These are phyloP conservation scores for Operophtera brumata DNA, from an alignment of 2,888 invertebrate genomes.

Conservation along the genomic window DNA sequence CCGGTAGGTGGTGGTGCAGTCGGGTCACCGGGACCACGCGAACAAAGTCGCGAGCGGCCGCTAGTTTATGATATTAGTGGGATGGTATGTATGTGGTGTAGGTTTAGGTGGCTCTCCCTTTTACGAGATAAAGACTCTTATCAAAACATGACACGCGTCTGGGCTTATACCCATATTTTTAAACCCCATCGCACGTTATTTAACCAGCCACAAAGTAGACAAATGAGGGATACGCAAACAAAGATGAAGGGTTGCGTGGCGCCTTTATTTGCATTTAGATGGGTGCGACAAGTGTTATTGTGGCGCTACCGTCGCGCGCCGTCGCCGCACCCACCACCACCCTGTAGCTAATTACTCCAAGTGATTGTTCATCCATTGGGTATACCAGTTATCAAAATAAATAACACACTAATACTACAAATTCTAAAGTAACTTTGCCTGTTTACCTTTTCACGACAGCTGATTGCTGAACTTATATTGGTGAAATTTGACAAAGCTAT, in stretches of 20 bases:
- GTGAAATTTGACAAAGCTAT: too few relatives aligned
- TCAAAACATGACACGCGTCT: slow-evolving; percentile 27
- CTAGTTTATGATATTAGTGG: too few relatives aligned
- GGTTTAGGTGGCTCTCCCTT: not conserved
- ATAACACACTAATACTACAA: too few relatives aligned
- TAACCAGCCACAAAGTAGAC: slow-evolving; percentile 57
- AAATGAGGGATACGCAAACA: slow-evolving; percentile 69
- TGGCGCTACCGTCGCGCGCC: slow-evolving; percentile 35
- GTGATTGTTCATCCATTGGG: slow-evolving; percentile 35
- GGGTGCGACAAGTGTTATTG: slow-evolving; percentile 66
- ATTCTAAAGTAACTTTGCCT: too few relatives aligned
- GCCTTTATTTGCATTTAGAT: slow-evolving; percentile 74
- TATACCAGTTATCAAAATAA: not conserved
- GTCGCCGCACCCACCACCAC: slow-evolving; percentile 37
- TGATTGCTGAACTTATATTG: too few relatives aligned
- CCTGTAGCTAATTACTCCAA: slow-evolving; percentile 52
- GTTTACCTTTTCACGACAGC: too few relatives aligned
- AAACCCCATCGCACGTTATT: slow-evolving; percentile 25
- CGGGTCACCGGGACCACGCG: too few relatives aligned
- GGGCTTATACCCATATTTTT: slow-evolving; percentile 20
- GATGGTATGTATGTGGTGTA: too few relatives aligned
- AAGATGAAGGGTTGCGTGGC: slow-evolving; percentile 52
- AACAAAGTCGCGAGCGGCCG: too few relatives aligned
- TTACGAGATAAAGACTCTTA: slow-evolving; percentile 10
- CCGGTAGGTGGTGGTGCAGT: too few relatives aligned